A percentile compares a stretch with the other conserved stretches of the same genome.
Evolutionary conservation across 2,113 vertebrate genomes (phyloP).

Genomic region (Geococcyx californianus): DNA sequence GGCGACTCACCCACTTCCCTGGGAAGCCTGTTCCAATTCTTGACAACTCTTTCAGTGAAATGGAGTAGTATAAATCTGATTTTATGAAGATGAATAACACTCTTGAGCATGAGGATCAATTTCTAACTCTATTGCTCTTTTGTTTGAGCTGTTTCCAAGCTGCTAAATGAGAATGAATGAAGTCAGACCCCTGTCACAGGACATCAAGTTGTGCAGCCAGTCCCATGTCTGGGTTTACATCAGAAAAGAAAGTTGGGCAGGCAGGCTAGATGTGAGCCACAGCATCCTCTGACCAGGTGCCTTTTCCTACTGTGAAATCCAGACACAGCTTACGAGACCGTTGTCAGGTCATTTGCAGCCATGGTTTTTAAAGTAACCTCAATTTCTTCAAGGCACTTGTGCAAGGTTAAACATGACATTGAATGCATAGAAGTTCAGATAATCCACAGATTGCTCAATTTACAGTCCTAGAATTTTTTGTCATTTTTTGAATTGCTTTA

Average conservation of each 20-base stretch:
- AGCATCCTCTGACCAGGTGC: background rate
- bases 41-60: no score
- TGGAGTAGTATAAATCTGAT: background rate
- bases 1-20: no score
- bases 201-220: rapidly evolving
- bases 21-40: no score
- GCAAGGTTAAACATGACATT: background rate
- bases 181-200: background rate
- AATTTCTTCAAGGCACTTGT: background rate
- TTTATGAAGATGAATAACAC: background rate
- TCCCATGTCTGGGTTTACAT: background rate
- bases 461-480: background rate
- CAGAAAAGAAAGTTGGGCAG: background rate
- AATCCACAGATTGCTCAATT: background rate
- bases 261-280: background rate
- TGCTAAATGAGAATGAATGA: background rate
- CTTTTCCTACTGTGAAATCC: background rate
- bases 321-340: background rate
- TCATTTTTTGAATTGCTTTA: background rate
- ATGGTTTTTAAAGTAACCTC: background rate
- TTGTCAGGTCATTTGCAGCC: background rate
- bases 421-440: background rate
- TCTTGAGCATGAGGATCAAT: background rate
- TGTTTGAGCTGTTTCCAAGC: background rate
- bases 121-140: background rate